Percentiles rank a stretch among this genome's conserved stretches.
phyloP scores from a whole-genome alignment of 2,888 invertebrate genomes.

The Dexiosoma caninum region DNA sequence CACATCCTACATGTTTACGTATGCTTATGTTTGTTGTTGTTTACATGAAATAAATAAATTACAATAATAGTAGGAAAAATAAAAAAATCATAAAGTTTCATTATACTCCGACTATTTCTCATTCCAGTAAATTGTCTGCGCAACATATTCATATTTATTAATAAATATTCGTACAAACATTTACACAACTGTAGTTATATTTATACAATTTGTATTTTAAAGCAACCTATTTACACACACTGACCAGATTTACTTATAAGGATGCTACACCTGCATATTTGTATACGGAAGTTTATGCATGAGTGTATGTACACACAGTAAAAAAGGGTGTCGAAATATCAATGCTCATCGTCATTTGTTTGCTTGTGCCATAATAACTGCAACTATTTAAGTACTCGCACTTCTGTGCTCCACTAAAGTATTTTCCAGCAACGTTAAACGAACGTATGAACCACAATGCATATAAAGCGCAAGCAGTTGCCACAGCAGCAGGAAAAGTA shows the following conservation, averaged over 20 bases:
- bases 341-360: not conserved
- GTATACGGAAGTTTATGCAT: not conserved
- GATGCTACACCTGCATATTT: no score
- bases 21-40: not conserved
- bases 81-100: conserved; percentile 36
- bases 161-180: not conserved
- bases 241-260: not conserved
- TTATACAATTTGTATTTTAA: not conserved
- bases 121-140: not conserved
- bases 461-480: not conserved
- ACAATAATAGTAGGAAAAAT: not conserved
- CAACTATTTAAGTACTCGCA: conserved; percentile 9
- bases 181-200: not conserved
- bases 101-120: not conserved
- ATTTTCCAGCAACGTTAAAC: conserved; percentile 12
- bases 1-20: not conserved
- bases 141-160: not conserved
- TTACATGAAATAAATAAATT: conserved; percentile 20
- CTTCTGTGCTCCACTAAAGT: not conserved
- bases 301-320: not conserved
- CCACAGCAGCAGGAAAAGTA: not conserved
- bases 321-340: not conserved
- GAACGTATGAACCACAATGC: not conserved
- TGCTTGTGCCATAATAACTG: not conserved
- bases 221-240: not conserved